phyloP scores from a whole-genome alignment of 2,797 vertebrate species.

The Crocodylus rhombifer region DNA sequence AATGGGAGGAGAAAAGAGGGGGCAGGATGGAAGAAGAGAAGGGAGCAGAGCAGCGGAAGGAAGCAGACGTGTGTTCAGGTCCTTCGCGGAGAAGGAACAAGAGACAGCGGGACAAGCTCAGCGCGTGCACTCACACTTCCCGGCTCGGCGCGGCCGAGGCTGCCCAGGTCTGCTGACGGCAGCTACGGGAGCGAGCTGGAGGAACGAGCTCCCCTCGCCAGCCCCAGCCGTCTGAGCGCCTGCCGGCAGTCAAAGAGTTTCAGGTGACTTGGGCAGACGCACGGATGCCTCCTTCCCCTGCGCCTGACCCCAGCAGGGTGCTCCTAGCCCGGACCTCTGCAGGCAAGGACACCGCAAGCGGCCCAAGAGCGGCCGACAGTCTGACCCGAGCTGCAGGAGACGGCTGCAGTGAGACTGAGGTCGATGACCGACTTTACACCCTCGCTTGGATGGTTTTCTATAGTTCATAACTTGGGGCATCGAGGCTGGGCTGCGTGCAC shows the following conservation, averaged over 20 bases:
- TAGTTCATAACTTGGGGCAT: background rate
- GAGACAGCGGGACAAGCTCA: background rate
- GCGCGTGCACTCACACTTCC: too few species aligned
- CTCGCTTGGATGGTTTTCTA: background rate
- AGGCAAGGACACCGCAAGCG: too few species aligned
- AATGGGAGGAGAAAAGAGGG: background rate
- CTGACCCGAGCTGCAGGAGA: rapidly evolving
- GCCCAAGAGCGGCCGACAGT: background rate
- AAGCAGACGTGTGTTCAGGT: background rate
- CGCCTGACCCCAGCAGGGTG: background rate
- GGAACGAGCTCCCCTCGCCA: background rate
- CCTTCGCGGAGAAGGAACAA: background rate
- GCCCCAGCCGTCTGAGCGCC: background rate
- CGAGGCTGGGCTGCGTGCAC: background rate
- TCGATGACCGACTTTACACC: rapidly evolving
- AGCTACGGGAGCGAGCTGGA: background rate
- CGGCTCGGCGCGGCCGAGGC: background rate
- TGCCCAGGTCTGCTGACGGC: background rate
- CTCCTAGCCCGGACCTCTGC: background rate
- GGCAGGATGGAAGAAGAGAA: background rate
- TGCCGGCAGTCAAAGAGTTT: background rate
- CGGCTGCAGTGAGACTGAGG: background rate
- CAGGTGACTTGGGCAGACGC: background rate
- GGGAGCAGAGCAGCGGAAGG: background rate
- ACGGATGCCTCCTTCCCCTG: background rate